Percentiles rank a stretch among this genome's conserved stretches.
Conservation (phyloP, 1,140 invertebrate species). For the Scaptomyza pallida region DNA sequence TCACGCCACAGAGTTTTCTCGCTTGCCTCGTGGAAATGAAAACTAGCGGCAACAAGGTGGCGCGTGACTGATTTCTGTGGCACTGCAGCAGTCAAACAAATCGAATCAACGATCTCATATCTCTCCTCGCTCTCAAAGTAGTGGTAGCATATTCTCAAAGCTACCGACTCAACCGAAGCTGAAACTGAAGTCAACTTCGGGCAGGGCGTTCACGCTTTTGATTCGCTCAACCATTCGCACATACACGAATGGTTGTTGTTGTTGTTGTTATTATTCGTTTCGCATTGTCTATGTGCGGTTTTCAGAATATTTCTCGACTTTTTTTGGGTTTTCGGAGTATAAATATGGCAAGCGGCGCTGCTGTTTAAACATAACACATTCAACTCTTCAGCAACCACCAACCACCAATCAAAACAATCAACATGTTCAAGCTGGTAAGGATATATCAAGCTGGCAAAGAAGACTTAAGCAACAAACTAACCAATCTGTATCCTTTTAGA, state of each 20-base stretch:
- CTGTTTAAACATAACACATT: slow-evolving; percentile 70
- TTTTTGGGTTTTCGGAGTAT: slow-evolving; percentile 63
- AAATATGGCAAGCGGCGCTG: slow-evolving; percentile 65
- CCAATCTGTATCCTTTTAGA: slow-evolving; percentile 29
- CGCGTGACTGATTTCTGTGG: slow-evolving; percentile 60
- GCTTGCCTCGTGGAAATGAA: slow-evolving; percentile 3
- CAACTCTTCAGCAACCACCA: slow-evolving; percentile 58
- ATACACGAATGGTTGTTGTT: slow-evolving; percentile 2
- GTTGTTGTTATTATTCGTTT: slow-evolving; percentile 16
- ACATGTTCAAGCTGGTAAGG: slow-evolving; percentile 84
- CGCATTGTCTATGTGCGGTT: slow-evolving; percentile 47
- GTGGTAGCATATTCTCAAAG: slow-evolving; percentile 53
- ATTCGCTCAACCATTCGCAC: slow-evolving; percentile 29
- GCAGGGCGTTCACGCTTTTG: slow-evolving; percentile 61
- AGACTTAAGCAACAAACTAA: slow-evolving; percentile 20
- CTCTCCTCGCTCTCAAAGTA: slow-evolving; percentile 44
- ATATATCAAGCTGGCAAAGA: slow-evolving; percentile 8
- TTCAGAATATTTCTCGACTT: slow-evolving; percentile 79
- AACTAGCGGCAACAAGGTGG: slow-evolving; percentile 14
- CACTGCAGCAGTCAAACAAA: slow-evolving; percentile 31
- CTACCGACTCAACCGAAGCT: slow-evolving; percentile 8
- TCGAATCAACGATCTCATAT: slow-evolving; percentile 38
- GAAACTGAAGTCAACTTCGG: slow-evolving; percentile 7
- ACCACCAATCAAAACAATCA: slow-evolving; percentile 32
- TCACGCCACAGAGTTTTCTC: slow-evolving; percentile 1